Percentiles rank a stretch among this genome's conserved stretches.
Conservation (phyloP, 2,888 invertebrate species). For the Hecatera dysodea region DNA sequence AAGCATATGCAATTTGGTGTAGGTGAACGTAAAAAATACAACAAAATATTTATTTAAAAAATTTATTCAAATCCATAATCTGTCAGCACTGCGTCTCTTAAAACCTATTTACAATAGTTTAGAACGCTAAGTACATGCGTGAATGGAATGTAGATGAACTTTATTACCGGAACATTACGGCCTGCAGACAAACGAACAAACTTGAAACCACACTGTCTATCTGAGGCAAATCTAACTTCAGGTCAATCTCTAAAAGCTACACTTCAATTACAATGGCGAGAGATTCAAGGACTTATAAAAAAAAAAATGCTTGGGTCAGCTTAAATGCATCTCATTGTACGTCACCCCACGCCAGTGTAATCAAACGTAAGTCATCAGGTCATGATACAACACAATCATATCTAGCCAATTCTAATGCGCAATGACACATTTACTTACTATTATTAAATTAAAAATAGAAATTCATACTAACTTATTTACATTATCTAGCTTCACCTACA, state of each 20-base stretch:
- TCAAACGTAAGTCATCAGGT: constrained; percentile 56
- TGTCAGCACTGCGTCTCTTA: constrained; percentile 83
- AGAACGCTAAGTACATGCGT: constrained; percentile 83
- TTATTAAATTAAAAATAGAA: constrained; percentile 77
- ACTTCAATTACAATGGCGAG: constrained; percentile 29
- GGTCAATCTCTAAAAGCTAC: constrained; percentile 46
- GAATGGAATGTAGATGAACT: constrained; percentile 72
- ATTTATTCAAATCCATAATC: constrained; percentile 89
- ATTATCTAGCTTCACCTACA: constrained; percentile 76
- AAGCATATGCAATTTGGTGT: background rate
- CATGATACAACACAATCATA: constrained; percentile 71
- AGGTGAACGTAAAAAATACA: background rate
- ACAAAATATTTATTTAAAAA: constrained; percentile 73
- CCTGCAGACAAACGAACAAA: constrained; percentile 44
- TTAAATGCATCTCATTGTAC: constrained; percentile 53
- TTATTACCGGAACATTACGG: constrained; percentile 41
- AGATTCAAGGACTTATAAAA: background rate
- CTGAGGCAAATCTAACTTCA: constrained; percentile 45
- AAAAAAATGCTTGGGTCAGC: constrained; percentile 36
- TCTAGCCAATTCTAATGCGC: constrained; percentile 82
- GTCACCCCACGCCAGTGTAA: constrained; percentile 50
- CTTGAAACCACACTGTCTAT: constrained; percentile 32
- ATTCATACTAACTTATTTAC: constrained; percentile 84
- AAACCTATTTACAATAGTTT: constrained; percentile 84
- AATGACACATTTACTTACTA: constrained; percentile 63